Evolutionary conservation across 2,888 invertebrate species (phyloP).

Genomic region (Harpalus rubripes): DNA sequence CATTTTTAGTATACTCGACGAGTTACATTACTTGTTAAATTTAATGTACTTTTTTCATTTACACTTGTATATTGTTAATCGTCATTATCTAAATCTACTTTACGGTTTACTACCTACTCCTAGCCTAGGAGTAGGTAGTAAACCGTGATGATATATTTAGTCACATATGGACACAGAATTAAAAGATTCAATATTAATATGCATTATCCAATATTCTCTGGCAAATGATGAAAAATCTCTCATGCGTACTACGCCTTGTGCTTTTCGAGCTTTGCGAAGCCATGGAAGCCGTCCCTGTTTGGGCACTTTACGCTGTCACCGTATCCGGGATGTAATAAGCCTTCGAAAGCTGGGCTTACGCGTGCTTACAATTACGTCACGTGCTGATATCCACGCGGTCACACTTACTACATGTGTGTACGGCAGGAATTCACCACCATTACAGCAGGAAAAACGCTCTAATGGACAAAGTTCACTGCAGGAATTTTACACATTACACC

Average conservation of each 20-base stretch:
- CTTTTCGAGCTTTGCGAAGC: neutral
- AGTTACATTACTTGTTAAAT: no score
- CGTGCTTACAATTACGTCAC: constrained; percentile 59
- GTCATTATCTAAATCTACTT: no score
- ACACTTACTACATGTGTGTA: neutral
- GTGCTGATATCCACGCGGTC: constrained; percentile 45
- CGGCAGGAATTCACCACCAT: neutral
- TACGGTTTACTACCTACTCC: no score
- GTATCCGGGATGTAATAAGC: constrained; percentile 58
- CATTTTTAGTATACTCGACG: no score
- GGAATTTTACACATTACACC: neutral
- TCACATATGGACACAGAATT: no score
- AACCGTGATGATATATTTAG: no score
- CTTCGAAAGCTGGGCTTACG: constrained; percentile 59
- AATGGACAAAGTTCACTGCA: neutral
- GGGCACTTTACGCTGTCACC: constrained; percentile 42
- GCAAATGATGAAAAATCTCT: no score
- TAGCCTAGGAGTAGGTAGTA: no score
- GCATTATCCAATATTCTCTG: no score
- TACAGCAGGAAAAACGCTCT: constrained; percentile 2
- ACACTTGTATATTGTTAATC: no score
- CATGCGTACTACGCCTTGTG: neutral
- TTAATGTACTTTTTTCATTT: no score
- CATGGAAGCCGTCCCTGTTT: neutral
- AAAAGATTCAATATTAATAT: no score